phyloP scores from a whole-genome alignment of 37 sponge, comb jelly and placozoan species.

The Beroe forskalii region DNA sequence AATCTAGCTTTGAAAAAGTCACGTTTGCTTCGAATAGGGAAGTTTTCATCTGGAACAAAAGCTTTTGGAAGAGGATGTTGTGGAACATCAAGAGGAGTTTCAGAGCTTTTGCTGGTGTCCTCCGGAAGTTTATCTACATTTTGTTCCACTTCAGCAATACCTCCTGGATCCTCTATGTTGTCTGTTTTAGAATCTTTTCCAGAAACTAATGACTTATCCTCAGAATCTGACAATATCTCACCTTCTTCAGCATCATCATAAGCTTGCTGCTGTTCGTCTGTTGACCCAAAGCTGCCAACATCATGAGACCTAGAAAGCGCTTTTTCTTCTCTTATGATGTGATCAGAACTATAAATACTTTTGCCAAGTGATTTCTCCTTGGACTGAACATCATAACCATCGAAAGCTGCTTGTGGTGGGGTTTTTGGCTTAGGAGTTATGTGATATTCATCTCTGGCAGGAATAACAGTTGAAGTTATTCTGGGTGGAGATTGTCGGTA shows the following conservation, averaged over 20 bases:
- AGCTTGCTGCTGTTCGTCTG: background rate
- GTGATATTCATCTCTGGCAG: too few species aligned
- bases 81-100: background rate
- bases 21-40: slow-evolving; percentile 50
- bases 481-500: background rate
- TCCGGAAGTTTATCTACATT: too few species aligned
- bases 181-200: background rate
- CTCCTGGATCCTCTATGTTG: background rate
- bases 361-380: background rate
- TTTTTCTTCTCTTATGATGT: too few species aligned
- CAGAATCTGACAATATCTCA: slow-evolving; percentile 51
- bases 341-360: background rate
- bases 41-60: slow-evolving; percentile 33
- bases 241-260: slow-evolving; percentile 37
- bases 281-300: background rate
- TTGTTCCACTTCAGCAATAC: background rate
- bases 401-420: background rate
- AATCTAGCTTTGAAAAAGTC: slow-evolving; percentile 60
- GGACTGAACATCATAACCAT: background rate
- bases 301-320: too few species aligned
- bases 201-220: background rate
- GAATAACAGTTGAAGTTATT: too few species aligned
- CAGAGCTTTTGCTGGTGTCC: too few species aligned
- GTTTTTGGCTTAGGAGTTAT: too few species aligned
- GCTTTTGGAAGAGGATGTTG: background rate